Evolutionary conservation across 2,113 vertebrate species (phyloP), one percentile per base, ranked within the genome.

Genomic region (Sardina pilchardus): DNA sequence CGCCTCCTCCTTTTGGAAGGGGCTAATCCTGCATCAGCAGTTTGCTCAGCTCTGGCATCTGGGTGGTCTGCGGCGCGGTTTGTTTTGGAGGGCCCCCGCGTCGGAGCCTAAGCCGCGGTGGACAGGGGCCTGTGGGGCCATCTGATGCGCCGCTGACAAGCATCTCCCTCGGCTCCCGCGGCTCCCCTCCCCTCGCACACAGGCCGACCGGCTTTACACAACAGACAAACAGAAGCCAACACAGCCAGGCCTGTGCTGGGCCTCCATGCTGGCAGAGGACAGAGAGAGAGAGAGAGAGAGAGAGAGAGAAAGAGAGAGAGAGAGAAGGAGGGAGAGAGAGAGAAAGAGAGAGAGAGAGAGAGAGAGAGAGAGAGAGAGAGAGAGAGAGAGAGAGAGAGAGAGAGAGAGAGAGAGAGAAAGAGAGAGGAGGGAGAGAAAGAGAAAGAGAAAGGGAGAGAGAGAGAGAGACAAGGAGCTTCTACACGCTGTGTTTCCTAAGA

Each of bases 401-500:
- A 63, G 6, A 48, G 26, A 10, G 34, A 42, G 30, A 50, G 6
- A 44, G 36, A 39, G 75, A 44, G 12, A 34, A 16, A 9, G 44
- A 50, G 43, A 24, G 82, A 56, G 30, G 8, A 48, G 6, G 30
- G 43, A n/a, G 78, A 59, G n/a, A 48, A 17, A 10, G 44, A 53
- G 43, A 10, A 16, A 50, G 3, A 44, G 43, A 39, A 53, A 59
- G n/a, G 39, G 26, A 10, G 44, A 42, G 43, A 10, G 30, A 50
- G 6, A 44, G 43, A 39, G 78, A 63, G n/a, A 48, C 17, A 10
- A 30, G 39, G 26, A 47, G 82, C 43, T 16, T n/a, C 7, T n/a
- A 24, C 34, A 59, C 9, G 24, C 63, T 39, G 47, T 82, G 78
- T 75, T 17, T n/a, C 67, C 81, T 83, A 86, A 80, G 82, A 83